Evolutionary conservation across 2,113 vertebrate genomes (phyloP), one percentile per base, ranked within the genome.

Genomic region (Sebastes fasciatus): DNA sequence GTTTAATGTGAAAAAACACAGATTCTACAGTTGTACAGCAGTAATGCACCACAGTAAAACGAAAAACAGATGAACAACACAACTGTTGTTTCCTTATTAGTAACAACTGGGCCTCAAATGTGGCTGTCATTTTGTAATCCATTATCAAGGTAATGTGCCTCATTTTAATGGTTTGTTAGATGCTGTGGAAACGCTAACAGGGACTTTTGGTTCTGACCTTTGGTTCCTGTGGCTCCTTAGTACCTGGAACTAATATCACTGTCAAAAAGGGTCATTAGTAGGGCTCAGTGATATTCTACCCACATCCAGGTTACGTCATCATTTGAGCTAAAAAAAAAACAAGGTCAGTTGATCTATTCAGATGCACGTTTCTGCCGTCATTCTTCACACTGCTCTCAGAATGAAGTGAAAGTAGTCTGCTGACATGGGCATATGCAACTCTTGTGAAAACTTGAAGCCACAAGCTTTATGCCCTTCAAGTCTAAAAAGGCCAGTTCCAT

Each of bases 401-500:
- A 62, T 17, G 51, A 40, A 48, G 13, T 43, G 23, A 23, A 74
- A 34, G 12, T 34, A 34, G 8, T 80, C 54, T 61, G 48, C 67
- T 67, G 14, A 21, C 7, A 19, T 9, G 8, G 13, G 26, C 26
- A 34, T 34, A 34, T 34, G 26, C 49, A 51, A 10, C 45, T 19
- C 23, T 13, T 3, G 16, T 40, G 19, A 61, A 34, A 70, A 62
- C 49, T 46, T 23, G 12, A 26, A 42, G 54, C 40, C 8, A 34
- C 13, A 19, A 42, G 40, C 26, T 73, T 16, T 17, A 10, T 70
- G 49, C 21, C 42, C 43, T 43, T 52, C 5, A 26, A 13, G 54
- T 80, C 2, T 46, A n/a, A 79, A 77, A 64, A 79, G 68, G 64
- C 68, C 43, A 64, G 26, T 57, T 77, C 23, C 60, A 70, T 74